Evolutionary conservation across 2,797 vertebrate species (phyloP), one percentile per base, ranked within the genome.

Genomic region (Amphiprion clarkii): DNA sequence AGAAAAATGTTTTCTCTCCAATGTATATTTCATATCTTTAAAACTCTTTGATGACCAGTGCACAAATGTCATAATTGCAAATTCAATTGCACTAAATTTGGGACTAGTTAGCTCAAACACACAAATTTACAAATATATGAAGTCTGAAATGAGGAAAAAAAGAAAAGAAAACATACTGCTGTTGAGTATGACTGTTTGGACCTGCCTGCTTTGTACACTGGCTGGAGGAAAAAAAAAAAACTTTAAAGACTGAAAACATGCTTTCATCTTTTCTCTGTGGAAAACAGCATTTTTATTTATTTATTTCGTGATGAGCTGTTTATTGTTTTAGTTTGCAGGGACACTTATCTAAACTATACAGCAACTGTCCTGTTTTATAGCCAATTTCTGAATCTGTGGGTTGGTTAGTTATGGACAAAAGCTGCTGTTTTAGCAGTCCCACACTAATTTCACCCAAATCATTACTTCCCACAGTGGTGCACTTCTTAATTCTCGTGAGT

Each of bases 241-340:
- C 53, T 71, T 79, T 75, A 39, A 49, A 73, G 55, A 17, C 44
- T 46, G 16, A 46, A 61, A 64, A 73, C 64, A 62, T 0, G 9
- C 51, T 76, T 79, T 78, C 25, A 59, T 66, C 70, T 55, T 2
- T 55, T 60, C 57, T 58, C 54, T 5, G 14, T 1, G 39, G 60
- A 79, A 52, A 73, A 57, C 19, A 2, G n/a, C 23, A n/a, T 67
- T 66, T 49, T 68, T 54, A 48, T 79, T 55, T 36, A 5, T 12
- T 59, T 60, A 29, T 62, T 68, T 13, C 36, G 33, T 77, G 56
- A 67, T 71, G 46, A 71, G 25, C 9, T 73, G 57, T 57, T 70
- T 46, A n/a, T 60, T 70, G 42, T 42, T 69, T 77, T 60, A 51
- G 54, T 55, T 57, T 58, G 17, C 48, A 46, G 29, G 46, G 71